phyloP scores from a whole-genome alignment of 2,888 invertebrate species.

The Ditylenchus weischeri region DNA sequence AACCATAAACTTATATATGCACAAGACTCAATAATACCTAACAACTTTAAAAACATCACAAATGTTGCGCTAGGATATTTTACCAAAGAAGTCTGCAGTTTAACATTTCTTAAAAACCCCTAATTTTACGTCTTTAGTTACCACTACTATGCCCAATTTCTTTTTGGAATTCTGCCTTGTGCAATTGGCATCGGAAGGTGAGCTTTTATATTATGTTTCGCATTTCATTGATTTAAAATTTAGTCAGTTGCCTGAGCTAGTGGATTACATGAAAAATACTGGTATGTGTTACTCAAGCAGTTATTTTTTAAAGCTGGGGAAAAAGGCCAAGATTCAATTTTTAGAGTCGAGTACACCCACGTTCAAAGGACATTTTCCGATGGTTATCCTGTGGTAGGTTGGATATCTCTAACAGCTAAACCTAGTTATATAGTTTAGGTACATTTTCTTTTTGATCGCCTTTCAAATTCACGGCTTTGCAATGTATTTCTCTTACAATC shows the following conservation, averaged over 20 bases:
- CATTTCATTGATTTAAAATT: conserved; percentile 22
- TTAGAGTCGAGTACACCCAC: conserved; percentile 51
- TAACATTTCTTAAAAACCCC: too few relatives aligned
- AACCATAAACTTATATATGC: too few relatives aligned
- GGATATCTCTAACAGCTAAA: background rate
- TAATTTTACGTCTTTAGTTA: conserved; percentile 35
- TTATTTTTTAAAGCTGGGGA: too few relatives aligned
- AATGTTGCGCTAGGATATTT: too few relatives aligned
- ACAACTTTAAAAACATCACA: too few relatives aligned
- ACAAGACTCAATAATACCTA: too few relatives aligned
- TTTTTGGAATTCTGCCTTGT: conserved; percentile 38
- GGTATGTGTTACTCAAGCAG: too few relatives aligned
- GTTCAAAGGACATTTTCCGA: conserved; percentile 54
- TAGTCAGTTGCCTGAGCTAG: conserved; percentile 50
- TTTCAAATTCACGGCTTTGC: conserved; percentile 55
- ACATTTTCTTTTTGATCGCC: conserved; percentile 56
- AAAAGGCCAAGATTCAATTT: too few relatives aligned
- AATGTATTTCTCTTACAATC: conserved; percentile 52
- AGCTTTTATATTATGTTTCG: conserved; percentile 2
- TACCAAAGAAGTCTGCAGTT: too few relatives aligned
- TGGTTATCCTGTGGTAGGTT: conserved; percentile 38
- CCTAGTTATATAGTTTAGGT: conserved; percentile 37
- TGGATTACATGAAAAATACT: conserved; percentile 47
- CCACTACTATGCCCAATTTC: conserved; percentile 52
- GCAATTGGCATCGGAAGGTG: conserved; percentile 14